A percentile compares a stretch with the other conserved stretches of the same genome.
Evolutionary conservation across 2,113 vertebrate genomes (phyloP).

Genomic region (Eira barbara): DNA sequence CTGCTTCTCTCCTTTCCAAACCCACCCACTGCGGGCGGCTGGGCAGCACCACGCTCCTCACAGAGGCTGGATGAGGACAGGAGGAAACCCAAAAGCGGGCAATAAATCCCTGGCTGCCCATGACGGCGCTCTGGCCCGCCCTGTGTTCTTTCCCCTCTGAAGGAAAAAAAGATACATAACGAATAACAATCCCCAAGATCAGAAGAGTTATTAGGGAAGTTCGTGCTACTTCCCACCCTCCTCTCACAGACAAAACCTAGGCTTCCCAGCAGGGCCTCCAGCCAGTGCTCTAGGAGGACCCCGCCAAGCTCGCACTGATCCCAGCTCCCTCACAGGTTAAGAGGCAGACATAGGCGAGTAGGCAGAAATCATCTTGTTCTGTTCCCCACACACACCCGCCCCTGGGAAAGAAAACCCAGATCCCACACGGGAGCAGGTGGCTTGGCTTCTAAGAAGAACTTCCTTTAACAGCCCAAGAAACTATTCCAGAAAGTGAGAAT

Average conservation of each 20-base stretch:
- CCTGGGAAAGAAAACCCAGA: not conserved
- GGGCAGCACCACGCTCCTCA: not conserved
- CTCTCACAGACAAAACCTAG: not conserved
- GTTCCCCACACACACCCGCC: not conserved
- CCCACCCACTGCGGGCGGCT: not conserved
- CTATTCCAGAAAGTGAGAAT: not conserved
- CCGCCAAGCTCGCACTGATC: accelerated
- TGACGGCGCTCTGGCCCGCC: not conserved
- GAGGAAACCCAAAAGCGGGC: conserved; percentile 15
- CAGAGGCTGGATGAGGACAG: conserved; percentile 6
- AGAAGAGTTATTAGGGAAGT: not conserved
- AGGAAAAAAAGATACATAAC: conserved; percentile 13
- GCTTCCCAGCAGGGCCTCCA: not conserved
- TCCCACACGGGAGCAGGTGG: not conserved
- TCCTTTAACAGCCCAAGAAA: not conserved
- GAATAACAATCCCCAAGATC: not conserved
- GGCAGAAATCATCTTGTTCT: not conserved
- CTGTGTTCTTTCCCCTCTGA: not conserved
- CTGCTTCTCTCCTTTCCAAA: not conserved
- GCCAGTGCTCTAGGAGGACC: not conserved
- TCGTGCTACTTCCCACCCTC: not conserved
- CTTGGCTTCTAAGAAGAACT: not conserved
- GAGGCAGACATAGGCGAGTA: accelerated
- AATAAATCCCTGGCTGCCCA: not conserved
- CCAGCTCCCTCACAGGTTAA: not conserved